Conservation (phyloP, 2,888 invertebrate species). For the Stratiomys singularior region DNA sequence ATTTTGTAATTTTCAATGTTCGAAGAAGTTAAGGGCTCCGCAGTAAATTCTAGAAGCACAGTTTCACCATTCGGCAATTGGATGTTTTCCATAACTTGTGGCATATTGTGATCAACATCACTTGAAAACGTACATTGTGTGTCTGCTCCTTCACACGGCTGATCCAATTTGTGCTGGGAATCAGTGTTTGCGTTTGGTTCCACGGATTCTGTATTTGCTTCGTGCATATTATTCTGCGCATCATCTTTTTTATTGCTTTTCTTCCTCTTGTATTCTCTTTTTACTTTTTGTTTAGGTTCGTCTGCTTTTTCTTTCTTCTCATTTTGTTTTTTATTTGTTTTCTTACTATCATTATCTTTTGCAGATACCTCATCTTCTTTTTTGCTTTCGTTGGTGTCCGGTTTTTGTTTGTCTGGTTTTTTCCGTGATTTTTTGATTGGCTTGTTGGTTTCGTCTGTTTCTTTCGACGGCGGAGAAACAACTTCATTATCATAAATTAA, state of each 20-base stretch:
- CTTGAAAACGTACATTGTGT: no score
- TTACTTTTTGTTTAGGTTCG: background rate
- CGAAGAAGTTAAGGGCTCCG: background rate
- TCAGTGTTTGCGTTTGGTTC: no score
- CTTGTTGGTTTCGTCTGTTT: background rate
- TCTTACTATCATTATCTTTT: background rate
- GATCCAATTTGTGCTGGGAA: no score
- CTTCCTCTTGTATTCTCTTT: background rate
- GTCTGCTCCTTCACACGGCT: no score
- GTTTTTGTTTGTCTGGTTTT: background rate
- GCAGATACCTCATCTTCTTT: background rate
- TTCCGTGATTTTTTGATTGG: background rate
- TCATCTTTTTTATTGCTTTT: background rate
- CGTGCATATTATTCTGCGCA: no score
- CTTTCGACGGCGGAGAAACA: background rate
- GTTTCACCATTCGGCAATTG: background rate
- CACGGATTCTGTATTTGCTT: no score
- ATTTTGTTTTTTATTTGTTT: background rate
- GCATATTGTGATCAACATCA: no score
- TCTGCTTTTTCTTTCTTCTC: background rate
- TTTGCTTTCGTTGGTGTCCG: background rate
- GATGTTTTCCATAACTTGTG: no score
- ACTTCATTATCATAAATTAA: slow-evolving; percentile 43
- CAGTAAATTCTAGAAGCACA: background rate
- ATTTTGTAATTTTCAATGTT: background rate